Base-by-base conservation (phyloP, 2,797 vertebrate genomes). In the Steatocranus sp. region DNA sequence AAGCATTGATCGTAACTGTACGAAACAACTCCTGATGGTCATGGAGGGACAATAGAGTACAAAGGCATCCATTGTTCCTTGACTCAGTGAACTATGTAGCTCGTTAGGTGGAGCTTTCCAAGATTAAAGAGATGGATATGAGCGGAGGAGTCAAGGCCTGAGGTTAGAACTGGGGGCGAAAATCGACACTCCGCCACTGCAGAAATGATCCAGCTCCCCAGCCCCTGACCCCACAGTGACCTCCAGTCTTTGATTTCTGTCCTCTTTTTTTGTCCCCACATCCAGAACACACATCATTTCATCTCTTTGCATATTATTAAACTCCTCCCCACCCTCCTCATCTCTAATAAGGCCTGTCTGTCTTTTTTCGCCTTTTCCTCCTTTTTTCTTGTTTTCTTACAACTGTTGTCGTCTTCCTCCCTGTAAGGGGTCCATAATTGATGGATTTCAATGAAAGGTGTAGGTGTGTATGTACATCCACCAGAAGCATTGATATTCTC, bases 151-250 rank as follows among this genome's bases (percentile, higher is more conserved):
- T 94, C 92, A 84, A 91, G 93, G 91, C 93, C 92, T 4, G 83
- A 70, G 93, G 94, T 94, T 87, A 89, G 89, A 84, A 88, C 88
- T 80, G 89, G 89, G 97, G 96, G 96, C 36, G 61, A 90, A 96
- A 97, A 97, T 97, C 95, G 97, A 97, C 97, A 97, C 96, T 96
- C 96, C 96, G 96, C 97, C 97, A 96, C 96, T 94, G 96, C 96
- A 95, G 96, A 97, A 87, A 93, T 89, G 93, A 96, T 96, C 97
- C 96, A 95, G 96, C 96, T 96, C 96, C 94, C 91, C 96, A 96
- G 97, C 95, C 97, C 97, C 96, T 98, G 97, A 97, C 97, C 98
- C 96, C 89, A 95, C 97, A 97, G 97, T 96, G 92, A 97, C 96
- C 97, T 96, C 95, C 96, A 95, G 96, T 96, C 97, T 98, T 98